Evolutionary conservation across 2,113 vertebrate genomes (phyloP).

Genomic region (Synchiropus splendidus): DNA sequence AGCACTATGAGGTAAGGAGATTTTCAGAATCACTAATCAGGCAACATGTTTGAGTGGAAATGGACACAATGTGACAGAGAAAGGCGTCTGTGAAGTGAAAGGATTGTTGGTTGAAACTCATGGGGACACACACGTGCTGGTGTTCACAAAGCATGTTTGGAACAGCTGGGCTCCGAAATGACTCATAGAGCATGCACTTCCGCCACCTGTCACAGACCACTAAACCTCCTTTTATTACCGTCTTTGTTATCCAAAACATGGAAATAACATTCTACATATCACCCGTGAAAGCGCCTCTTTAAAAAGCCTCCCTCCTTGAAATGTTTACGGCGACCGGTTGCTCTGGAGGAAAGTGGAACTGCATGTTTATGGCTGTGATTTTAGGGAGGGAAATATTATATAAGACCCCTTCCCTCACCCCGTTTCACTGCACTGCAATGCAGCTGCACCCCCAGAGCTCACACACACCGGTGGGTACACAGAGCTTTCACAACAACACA

Average conservation of each 20-base stretch:
- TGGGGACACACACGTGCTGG: neutral
- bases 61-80: no score
- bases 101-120: neutral
- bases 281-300: no score
- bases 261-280: no score
- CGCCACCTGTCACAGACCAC: neutral
- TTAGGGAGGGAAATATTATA: constrained; percentile 49
- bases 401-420: constrained; percentile 47
- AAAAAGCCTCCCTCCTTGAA: neutral
- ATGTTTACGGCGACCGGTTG: constrained; percentile 5
- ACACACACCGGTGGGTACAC: constrained; percentile 1
- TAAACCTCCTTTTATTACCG: neutral
- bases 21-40: no score
- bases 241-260: neutral
- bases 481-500: no score
- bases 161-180: neutral
- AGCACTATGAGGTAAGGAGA: constrained; percentile 92
- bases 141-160: neutral
- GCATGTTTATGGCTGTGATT: constrained; percentile 35
- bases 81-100: no score
- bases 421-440: constrained; percentile 49
- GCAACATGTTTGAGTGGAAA: no score
- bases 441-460: constrained; percentile 49
- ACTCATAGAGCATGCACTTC: neutral
- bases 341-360: constrained; percentile 7